phyloP scores from a whole-genome alignment of 2,888 invertebrate species.

The Mythimna albipuncta region DNA sequence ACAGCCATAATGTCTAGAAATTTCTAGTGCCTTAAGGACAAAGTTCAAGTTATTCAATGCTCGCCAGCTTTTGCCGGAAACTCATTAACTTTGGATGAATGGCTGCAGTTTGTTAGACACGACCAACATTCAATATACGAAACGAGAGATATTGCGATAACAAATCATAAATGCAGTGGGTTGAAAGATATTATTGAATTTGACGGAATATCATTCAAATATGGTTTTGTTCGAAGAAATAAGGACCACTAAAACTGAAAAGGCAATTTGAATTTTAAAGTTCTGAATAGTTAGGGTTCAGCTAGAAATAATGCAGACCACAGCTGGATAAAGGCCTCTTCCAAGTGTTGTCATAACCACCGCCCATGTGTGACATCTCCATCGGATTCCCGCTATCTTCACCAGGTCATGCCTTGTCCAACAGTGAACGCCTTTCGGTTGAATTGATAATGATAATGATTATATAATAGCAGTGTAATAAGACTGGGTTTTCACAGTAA shows the following conservation, averaged over 20 bases:
- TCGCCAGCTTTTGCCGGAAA: conserved; percentile 55
- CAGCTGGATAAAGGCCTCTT: too few relatives aligned
- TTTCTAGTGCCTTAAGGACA: conserved; percentile 34
- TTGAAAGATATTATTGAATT: background rate
- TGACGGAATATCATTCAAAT: background rate
- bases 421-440: too few relatives aligned
- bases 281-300: background rate
- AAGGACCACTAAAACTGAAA: background rate
- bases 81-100: conserved; percentile 53
- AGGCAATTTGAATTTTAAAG: background rate
- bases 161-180: conserved; percentile 4
- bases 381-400: too few relatives aligned
- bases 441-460: too few relatives aligned
- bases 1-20: conserved; percentile 40
- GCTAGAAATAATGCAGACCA: too few relatives aligned
- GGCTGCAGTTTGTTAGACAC: conserved; percentile 45
- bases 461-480: too few relatives aligned
- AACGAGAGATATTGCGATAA: conserved; percentile 20
- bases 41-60: conserved; percentile 56
- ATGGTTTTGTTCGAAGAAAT: background rate
- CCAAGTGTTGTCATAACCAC: too few relatives aligned
- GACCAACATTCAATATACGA: conserved; percentile 29
- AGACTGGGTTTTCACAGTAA: too few relatives aligned
- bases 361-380: too few relatives aligned
- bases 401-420: too few relatives aligned